Conservation (phyloP, 1,140 invertebrate species). For the Coelopa frigida region DNA sequence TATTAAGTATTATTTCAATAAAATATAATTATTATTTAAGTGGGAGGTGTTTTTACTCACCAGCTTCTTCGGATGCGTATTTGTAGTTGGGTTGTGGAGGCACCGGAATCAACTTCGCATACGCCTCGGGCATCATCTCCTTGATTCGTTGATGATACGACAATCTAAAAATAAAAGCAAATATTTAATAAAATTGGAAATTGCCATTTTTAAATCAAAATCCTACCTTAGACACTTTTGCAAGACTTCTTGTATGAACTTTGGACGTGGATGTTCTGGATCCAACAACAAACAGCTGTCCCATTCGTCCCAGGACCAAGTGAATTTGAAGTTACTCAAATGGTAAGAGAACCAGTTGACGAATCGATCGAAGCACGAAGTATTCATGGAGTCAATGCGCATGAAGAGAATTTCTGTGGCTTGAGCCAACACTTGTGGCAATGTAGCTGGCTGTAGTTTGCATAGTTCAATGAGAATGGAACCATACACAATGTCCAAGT, state of each 20-base stretch:
- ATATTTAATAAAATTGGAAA: background rate
- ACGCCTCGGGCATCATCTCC: slow-evolving; percentile 85
- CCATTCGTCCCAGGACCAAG: slow-evolving; percentile 99
- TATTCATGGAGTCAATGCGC: slow-evolving; percentile 94
- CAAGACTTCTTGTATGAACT: slow-evolving; percentile 91
- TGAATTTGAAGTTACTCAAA: slow-evolving; percentile 97
- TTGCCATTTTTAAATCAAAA: background rate
- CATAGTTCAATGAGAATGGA: slow-evolving; percentile 95
- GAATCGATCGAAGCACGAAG: slow-evolving; percentile 93
- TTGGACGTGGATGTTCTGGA: slow-evolving; percentile 85
- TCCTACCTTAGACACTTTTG: slow-evolving; percentile 77
- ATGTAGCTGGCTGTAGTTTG: slow-evolving; percentile 90
- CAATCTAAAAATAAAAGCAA: slow-evolving; percentile 55
- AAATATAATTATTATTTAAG: slow-evolving; percentile 1
- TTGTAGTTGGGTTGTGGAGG: slow-evolving; percentile 74
- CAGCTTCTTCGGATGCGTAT: slow-evolving; percentile 71
- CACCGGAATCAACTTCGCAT: slow-evolving; percentile 74
- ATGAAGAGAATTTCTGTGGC: slow-evolving; percentile 96
- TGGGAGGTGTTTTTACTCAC: slow-evolving; percentile 48
- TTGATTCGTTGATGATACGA: slow-evolving; percentile 91
- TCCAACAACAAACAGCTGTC: slow-evolving; percentile 77
- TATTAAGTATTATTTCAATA: background rate
- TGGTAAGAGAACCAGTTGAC: slow-evolving; percentile 98
- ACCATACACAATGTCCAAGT: slow-evolving; percentile 91
- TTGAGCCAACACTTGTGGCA: slow-evolving; percentile 96